Evolutionary conservation across 2,797 vertebrate species (phyloP).

Genomic region (Dryobates pubescens): DNA sequence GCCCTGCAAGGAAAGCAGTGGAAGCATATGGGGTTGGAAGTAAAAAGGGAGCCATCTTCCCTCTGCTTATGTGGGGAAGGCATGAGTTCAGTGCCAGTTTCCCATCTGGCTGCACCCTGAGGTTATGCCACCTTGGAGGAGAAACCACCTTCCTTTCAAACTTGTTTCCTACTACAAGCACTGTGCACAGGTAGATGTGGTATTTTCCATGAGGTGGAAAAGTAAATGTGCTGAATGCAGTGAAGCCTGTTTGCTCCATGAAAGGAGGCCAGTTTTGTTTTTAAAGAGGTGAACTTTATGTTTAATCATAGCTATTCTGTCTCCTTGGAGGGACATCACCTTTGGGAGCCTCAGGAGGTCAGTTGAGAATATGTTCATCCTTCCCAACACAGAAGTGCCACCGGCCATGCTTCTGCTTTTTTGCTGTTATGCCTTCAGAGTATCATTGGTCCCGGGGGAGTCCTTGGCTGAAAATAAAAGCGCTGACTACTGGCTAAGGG

Average conservation of each 20-base stretch:
- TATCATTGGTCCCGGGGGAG: conserved; percentile 59
- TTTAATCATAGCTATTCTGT: neutral
- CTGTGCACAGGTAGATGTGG: fast-evolving
- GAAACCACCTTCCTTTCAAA: neutral
- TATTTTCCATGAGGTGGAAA: neutral
- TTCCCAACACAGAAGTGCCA: conserved; percentile 33
- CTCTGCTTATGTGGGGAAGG: neutral
- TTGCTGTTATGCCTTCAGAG: conserved; percentile 64
- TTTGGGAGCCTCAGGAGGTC: conserved; percentile 7
- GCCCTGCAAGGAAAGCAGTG: neutral
- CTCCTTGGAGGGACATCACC: neutral
- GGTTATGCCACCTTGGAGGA: neutral
- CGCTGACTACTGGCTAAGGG: conserved; percentile 47
- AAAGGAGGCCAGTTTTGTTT: neutral
- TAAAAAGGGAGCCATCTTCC: neutral
- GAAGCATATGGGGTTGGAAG: neutral
- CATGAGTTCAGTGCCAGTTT: neutral
- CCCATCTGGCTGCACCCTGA: neutral
- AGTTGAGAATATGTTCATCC: conserved; percentile 21
- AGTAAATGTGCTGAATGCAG: neutral
- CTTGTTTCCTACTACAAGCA: fast-evolving
- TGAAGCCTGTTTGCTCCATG: neutral
- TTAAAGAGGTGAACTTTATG: neutral
- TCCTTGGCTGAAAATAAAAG: conserved; percentile 63
- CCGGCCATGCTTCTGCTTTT: conserved; percentile 66